Base-by-base conservation (phyloP, 1,140 invertebrate species). In the Trissolcus basalis region DNA sequence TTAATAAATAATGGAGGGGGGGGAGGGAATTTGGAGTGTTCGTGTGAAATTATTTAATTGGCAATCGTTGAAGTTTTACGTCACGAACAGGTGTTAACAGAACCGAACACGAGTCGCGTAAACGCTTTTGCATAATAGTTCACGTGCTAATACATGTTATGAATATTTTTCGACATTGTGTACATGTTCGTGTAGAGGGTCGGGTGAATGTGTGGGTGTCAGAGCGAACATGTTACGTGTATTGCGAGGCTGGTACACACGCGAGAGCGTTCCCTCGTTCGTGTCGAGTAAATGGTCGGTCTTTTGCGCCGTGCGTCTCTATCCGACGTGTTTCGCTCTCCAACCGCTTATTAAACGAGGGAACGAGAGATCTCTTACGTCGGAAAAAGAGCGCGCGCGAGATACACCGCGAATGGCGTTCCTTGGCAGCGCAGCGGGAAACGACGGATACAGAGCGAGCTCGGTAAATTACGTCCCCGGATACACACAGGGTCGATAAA, bases 271-370 rank as follows among this genome's bases (percentile, higher is more conserved):
- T 33, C 1, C 19, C 19, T 27, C 45, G 45, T 51, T 49, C 27
- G 59, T 51, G 58, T 56, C 56, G 36, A 33, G 59, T 19, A 53
- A 59, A 55, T 41, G 60, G 41, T 65, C 35, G 53, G 51, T 60
- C 61, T 55, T 45, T 39, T 64, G 49, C 27, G 15, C 56, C 27
- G 12, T 33, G 41, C 60, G 55, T 67, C 32, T 43, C 43, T 16
- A 13, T 70, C 50, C 43, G 49, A 39, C 71, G 63, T 14, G 71
- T 45, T 39, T 68, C 56, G 63, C 47, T 69, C 64, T 53, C 19
- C 72, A 43, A 63, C 58, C 58, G 64, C 72, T 75, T 69, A 69
- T 75, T 75, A 68, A 75, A 68, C 53, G 64, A 69, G 58, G 63
- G 63, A 74, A 74, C 71, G 58, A 68, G 70, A 67, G 71, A 63